Evolutionary conservation across 2,888 invertebrate genomes (phyloP).

Genomic region (Synergus itoensis): DNA sequence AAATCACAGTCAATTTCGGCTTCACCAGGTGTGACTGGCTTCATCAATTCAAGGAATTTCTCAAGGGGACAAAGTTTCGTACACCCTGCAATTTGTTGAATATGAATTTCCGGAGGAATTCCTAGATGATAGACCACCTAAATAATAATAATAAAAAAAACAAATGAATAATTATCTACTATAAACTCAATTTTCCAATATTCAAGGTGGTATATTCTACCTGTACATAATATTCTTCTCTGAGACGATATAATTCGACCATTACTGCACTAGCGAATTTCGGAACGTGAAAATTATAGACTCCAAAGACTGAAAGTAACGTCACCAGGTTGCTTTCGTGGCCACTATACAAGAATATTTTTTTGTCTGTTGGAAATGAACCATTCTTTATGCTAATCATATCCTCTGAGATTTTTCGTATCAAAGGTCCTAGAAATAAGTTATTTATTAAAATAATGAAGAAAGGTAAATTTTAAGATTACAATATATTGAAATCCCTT

Average conservation of each 20-base stretch:
- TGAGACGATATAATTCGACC: conserved; percentile 65
- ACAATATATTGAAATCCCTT: no score
- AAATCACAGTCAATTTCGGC: conserved; percentile 66
- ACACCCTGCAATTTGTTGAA: conserved; percentile 77
- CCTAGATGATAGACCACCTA: conserved; percentile 22
- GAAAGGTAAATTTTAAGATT: not conserved
- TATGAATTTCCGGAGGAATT: not conserved
- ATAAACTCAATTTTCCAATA: not conserved
- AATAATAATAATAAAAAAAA: not conserved
- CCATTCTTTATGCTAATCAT: conserved; percentile 65
- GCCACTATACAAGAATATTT: conserved; percentile 69
- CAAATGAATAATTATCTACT: not conserved
- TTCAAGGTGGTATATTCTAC: conserved; percentile 52
- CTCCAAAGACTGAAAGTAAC: conserved; percentile 64
- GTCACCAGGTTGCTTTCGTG: conserved; percentile 69
- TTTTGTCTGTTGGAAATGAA: conserved; percentile 69
- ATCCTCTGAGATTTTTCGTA: conserved; percentile 47
- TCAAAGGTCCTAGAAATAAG: conserved; percentile 51
- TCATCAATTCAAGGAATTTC: conserved; percentile 78
- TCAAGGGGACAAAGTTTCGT: conserved; percentile 79
- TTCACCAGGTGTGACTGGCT: conserved; percentile 78
- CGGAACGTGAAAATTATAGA: conserved; percentile 70
- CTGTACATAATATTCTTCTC: conserved; percentile 63
- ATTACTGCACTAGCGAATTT: conserved; percentile 67
- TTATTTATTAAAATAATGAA: not conserved